Evolutionary conservation across 2,113 vertebrate genomes (phyloP).

Genomic region (Triplophysa tibetana): DNA sequence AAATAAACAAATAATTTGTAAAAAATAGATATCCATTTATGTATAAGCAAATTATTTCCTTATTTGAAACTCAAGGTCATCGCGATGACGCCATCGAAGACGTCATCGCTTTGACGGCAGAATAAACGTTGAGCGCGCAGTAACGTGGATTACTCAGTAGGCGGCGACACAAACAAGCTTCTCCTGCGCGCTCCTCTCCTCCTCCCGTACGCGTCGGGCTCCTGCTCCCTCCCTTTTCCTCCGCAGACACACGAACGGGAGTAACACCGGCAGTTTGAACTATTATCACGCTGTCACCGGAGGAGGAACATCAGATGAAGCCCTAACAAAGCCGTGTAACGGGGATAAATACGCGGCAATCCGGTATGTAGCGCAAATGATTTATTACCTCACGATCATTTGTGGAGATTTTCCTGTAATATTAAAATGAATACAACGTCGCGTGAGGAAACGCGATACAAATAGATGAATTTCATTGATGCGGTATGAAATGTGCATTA

Average conservation of each 20-base stretch:
- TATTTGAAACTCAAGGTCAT: background rate
- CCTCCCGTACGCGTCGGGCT: slow-evolving; percentile 26
- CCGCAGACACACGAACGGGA: slow-evolving; percentile 61
- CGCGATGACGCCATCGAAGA: background rate
- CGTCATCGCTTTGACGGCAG: background rate
- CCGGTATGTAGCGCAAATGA: background rate
- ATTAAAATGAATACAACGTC: background rate
- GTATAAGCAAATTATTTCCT: background rate
- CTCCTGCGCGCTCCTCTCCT: slow-evolving; percentile 39
- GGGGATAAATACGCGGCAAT: background rate
- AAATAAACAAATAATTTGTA: too few relatives aligned
- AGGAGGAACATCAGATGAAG: background rate
- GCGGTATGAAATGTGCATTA: background rate
- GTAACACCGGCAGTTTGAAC: slow-evolving; percentile 63
- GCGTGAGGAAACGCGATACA: background rate
- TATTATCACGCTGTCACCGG: slow-evolving; percentile 44
- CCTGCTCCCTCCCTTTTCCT: slow-evolving; percentile 53
- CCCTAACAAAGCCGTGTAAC: slow-evolving; percentile 9
- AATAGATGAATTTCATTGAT: background rate
- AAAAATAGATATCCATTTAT: background rate
- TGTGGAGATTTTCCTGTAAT: background rate
- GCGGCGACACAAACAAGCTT: background rate
- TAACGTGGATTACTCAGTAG: background rate
- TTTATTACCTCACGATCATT: background rate
- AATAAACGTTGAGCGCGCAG: background rate